Conservation (phyloP, 37 sponge, comb jelly and placozoan species). For the Beroe ovata region DNA sequence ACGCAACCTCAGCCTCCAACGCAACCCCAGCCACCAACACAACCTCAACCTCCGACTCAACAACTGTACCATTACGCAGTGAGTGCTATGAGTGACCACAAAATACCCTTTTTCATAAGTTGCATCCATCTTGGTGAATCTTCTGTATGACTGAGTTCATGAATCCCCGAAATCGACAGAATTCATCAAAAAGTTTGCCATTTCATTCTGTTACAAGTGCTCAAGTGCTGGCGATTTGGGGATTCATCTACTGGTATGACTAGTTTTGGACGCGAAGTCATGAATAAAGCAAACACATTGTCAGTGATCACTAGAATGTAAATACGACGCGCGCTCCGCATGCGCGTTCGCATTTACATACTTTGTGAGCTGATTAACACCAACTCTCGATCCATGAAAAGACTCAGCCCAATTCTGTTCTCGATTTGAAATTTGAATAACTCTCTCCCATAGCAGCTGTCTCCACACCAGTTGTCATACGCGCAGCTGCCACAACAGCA, state of each 20-base stretch:
- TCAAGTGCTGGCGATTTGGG: neutral
- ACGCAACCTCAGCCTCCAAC: neutral
- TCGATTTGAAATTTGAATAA: too few species aligned
- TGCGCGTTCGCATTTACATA: neutral
- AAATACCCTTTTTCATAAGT: too few species aligned
- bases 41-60: slow-evolving; percentile 24
- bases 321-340: neutral
- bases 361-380: too few species aligned
- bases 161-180: too few species aligned
- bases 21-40: slow-evolving; percentile 37
- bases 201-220: too few species aligned
- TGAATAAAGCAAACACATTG: neutral
- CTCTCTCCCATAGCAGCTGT: neutral
- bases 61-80: slow-evolving; percentile 16
- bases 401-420: too few species aligned
- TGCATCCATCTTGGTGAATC: too few species aligned
- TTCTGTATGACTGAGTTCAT: too few species aligned
- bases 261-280: neutral
- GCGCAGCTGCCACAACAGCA: slow-evolving; percentile 5
- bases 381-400: too few species aligned
- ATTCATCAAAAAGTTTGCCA: too few species aligned
- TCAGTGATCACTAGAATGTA: neutral
- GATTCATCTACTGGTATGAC: neutral
- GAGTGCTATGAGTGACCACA: too few species aligned
- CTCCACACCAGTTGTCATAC: neutral